A percentile compares a stretch with the other conserved stretches of the same genome.
phyloP scores from a whole-genome alignment of 2,113 vertebrate species.

The Centropristis striata region DNA sequence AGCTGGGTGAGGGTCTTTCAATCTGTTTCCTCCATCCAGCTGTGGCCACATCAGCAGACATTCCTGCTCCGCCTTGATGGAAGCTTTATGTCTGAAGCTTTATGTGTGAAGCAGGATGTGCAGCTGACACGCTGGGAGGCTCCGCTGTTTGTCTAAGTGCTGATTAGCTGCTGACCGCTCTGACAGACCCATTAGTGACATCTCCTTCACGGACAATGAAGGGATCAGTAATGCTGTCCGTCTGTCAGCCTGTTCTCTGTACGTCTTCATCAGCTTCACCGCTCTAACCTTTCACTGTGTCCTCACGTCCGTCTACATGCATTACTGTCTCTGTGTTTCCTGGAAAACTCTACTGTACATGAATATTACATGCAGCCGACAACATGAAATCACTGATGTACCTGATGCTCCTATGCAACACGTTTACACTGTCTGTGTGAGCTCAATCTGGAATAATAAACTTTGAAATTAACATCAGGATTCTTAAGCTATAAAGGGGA shows the following conservation, averaged over 20 bases:
- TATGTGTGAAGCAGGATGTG: constrained; percentile 45
- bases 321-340: background rate
- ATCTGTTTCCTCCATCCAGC: constrained; percentile 34
- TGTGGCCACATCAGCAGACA: constrained; percentile 30
- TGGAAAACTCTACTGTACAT: background rate
- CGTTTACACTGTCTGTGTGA: background rate
- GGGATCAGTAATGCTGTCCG: constrained; percentile 21
- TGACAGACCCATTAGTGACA: constrained; percentile 71
- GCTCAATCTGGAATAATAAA: background rate
- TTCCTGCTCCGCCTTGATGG: constrained; percentile 47
- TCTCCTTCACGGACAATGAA: constrained; percentile 51
- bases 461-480: background rate
- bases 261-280: constrained; percentile 58
- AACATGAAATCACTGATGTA: background rate
- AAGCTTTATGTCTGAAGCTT: constrained; percentile 48
- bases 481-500: no score
- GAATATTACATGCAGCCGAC: background rate
- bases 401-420: no score
- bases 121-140: constrained; percentile 14
- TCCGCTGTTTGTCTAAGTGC: constrained; percentile 62
- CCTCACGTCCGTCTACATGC: background rate
- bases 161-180: constrained; percentile 63
- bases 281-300: constrained; percentile 29
- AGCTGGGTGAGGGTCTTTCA: constrained; percentile 20
- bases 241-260: constrained; percentile 43